These are phyloP conservation scores for Cercopithecus mona DNA, from an alignment of 2,113 vertebrate genomes.

Conservation along the genomic window DNA sequence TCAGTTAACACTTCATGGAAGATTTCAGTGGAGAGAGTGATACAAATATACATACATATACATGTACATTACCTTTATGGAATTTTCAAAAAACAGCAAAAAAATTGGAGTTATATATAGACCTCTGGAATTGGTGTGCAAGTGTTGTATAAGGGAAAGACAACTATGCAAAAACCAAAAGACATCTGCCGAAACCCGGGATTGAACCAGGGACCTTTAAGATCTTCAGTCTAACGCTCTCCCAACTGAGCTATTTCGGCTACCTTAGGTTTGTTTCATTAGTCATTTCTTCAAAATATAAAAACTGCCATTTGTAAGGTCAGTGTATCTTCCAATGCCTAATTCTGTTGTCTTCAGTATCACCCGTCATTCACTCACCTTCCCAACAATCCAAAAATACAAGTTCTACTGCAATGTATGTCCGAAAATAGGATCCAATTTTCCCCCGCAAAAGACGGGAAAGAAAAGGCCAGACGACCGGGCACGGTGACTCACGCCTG, in stretches of 20 bases:
- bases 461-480: too few relatives aligned
- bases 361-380: too few relatives aligned
- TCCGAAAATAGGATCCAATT: not conserved
- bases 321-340: rapidly evolving
- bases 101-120: too few relatives aligned
- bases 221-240: constrained; percentile 73
- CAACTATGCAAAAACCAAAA: too few relatives aligned
- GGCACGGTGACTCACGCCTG: too few relatives aligned
- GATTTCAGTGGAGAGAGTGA: not conserved
- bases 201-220: constrained; percentile 79
- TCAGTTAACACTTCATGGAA: not conserved
- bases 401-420: not conserved
- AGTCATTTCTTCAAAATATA: not conserved
- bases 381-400: too few relatives aligned
- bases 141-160: rapidly evolving
- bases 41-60: too few relatives aligned
- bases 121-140: not conserved
- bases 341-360: too few relatives aligned
- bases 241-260: constrained; percentile 75
- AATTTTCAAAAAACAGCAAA: not conserved
- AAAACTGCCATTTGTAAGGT: not conserved
- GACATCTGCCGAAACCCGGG: constrained; percentile 61
- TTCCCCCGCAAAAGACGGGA: not conserved
- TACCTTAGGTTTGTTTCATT: rapidly evolving
- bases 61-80: not conserved